Evolutionary conservation across 2,113 vertebrate genomes (phyloP).

Genomic region (Morone saxatilis): DNA sequence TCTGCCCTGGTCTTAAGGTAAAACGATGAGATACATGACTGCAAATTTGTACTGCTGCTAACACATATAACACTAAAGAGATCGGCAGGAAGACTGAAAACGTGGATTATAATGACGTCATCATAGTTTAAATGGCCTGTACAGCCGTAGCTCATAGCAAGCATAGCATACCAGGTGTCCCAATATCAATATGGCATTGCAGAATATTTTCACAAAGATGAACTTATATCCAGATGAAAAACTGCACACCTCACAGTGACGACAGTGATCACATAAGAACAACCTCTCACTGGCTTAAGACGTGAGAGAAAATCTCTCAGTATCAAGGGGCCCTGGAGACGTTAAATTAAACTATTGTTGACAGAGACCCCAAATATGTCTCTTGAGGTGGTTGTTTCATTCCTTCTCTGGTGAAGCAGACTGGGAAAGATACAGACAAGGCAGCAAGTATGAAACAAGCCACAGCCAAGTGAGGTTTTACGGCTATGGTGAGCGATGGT

Average conservation of each 20-base stretch:
- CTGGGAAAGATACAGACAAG: slow-evolving; percentile 14
- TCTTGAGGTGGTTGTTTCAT: slow-evolving; percentile 27
- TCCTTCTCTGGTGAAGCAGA: slow-evolving; percentile 15
- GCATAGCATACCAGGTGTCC: background rate
- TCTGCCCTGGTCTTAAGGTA: background rate
- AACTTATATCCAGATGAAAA: background rate
- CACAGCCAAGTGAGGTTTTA: slow-evolving; percentile 44
- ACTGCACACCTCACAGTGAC: background rate
- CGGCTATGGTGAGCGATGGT: slow-evolving; percentile 31
- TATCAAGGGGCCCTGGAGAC: background rate
- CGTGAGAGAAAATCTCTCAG: slow-evolving; percentile 17
- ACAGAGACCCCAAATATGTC: slow-evolving; percentile 25
- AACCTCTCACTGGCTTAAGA: background rate
- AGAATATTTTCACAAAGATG: background rate
- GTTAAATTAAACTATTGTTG: slow-evolving; percentile 1
- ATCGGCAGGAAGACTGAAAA: background rate
- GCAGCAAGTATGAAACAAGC: slow-evolving; percentile 48
- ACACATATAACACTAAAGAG: background rate
- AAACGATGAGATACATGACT: slow-evolving; percentile 34
- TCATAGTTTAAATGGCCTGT: no score
- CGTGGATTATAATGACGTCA: background rate
- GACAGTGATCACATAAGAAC: no score
- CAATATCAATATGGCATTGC: background rate
- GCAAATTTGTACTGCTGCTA: background rate
- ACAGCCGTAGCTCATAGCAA: background rate